Conservation (phyloP, 2,888 invertebrate genomes). For the Drosophila mayaguana region DNA sequence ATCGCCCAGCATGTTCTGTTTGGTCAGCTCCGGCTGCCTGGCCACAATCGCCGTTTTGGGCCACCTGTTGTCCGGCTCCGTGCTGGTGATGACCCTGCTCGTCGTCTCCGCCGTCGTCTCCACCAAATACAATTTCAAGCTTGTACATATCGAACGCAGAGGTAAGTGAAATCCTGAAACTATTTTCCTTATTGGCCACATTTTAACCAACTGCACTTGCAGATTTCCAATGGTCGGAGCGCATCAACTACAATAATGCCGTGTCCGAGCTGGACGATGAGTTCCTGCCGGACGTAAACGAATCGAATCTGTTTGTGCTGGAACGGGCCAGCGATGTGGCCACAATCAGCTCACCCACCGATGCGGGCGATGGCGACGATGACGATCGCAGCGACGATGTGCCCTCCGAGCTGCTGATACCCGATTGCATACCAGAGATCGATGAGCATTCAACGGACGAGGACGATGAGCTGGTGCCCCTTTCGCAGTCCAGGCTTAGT, state of each 20-base stretch:
- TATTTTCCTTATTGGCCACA: not conserved
- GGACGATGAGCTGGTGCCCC: conserved; percentile 76
- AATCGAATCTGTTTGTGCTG: conserved; percentile 81
- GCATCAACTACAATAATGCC: conserved; percentile 69
- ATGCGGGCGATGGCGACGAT: conserved; percentile 72
- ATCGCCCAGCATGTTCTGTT: conserved; percentile 80
- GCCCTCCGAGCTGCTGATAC: conserved; percentile 84
- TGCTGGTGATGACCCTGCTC: conserved; percentile 76
- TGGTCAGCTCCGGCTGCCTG: conserved; percentile 66
- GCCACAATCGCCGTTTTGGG: conserved; percentile 80
- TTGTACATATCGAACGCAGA: conserved; percentile 78
- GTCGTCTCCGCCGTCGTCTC: conserved; percentile 79
- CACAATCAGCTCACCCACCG: conserved; percentile 69
- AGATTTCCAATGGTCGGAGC: conserved; percentile 76
- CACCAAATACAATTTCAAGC: conserved; percentile 82
- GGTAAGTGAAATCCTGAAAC: conserved; percentile 56
- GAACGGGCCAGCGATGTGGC: conserved; percentile 84
- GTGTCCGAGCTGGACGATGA: conserved; percentile 82
- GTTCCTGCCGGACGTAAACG: conserved; percentile 84
- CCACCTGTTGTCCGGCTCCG: conserved; percentile 82
- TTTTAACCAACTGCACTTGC: not conserved
- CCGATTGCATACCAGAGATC: conserved; percentile 84
- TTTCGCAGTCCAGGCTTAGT: conserved; percentile 26
- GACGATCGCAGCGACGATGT: conserved; percentile 84
- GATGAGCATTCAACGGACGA: conserved; percentile 84